These are phyloP conservation scores for Athalia cordata DNA, from an alignment of 2,888 invertebrate species.

Conservation along the genomic window DNA sequence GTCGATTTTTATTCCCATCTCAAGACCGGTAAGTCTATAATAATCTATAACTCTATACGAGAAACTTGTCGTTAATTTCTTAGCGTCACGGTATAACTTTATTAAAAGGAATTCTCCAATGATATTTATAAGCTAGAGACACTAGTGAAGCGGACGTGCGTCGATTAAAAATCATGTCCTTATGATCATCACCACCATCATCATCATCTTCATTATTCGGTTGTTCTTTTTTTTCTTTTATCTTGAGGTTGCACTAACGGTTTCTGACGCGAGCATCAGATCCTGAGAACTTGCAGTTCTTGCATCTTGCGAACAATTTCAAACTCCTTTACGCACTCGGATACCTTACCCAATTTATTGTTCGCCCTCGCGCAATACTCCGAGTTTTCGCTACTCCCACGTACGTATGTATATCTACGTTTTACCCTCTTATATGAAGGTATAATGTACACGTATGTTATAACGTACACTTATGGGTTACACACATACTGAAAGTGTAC, in stretches of 20 bases:
- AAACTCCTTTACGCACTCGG: neutral
- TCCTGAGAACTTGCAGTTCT: neutral
- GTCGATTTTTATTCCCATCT: slow-evolving; percentile 5
- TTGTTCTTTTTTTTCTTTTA: neutral
- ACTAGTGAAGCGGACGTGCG: no score
- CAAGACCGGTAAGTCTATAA: neutral
- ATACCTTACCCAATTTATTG: slow-evolving; percentile 15
- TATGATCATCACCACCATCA: no score
- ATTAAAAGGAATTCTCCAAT: neutral
- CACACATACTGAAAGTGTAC: neutral
- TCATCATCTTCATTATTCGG: neutral
- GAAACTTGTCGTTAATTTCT: slow-evolving; percentile 20
- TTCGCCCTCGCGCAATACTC: slow-evolving; percentile 33
- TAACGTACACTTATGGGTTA: neutral
- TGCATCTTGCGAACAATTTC: slow-evolving; percentile 9
- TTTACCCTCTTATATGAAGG: no score
- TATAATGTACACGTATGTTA: neutral
- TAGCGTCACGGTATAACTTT: slow-evolving; percentile 5
- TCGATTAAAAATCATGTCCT: no score
- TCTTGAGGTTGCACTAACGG: slow-evolving; percentile 15
- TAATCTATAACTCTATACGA: neutral
- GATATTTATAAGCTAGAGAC: no score
- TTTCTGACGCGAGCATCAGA: slow-evolving; percentile 8
- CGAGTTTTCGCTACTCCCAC: slow-evolving; percentile 41
- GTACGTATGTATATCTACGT: neutral